Evolutionary conservation across 2,113 vertebrate genomes (phyloP), one percentile per base, ranked within the genome.

Genomic region (Hippocampus mohnikei): DNA sequence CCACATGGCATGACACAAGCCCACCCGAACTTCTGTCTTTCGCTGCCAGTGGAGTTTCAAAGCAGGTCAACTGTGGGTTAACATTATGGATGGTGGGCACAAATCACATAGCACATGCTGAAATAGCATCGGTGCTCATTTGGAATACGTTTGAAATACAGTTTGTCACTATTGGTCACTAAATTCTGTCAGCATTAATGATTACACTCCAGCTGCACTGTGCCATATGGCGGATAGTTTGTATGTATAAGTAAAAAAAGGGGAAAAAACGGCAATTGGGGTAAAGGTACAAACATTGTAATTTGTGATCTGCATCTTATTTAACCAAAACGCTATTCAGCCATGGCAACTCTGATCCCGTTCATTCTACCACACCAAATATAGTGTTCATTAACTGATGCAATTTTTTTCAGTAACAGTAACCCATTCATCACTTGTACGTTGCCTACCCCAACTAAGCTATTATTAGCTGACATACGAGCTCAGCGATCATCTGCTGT

Each of bases 51-150:
- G 46, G 75, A 81, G 71, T 73, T 68, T 56, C 23, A 55, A 79
- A 88, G 74, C 84, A 86, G 86, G 72, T 89, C 87, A 87, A 10
- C 84, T 81, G 79, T 84, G 72, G 78, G 76, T 78, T 90, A 84
- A 90, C 85, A 62, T n/a, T n/a, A 25, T 5, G 37, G 23, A 48
- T 48, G 21, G 23, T 61, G 23, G 65, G 60, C 59, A 71, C 15
- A 33, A 8, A 33, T 65, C 18, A 66, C 37, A 68, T 3, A 53
- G 6, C 27, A 25, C 0, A 29, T 29, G 42, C 23, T 33, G 25
- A 58, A 69, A 69, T 18, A 1, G 25, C 20, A 69, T 44, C 16
- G 6, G 41, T 46, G 55, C 40, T 46, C 46, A 18, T 68, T 56
- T 48, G n/a, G 6, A 48, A 27, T 25, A 20, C 15, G 48, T 33